Percentiles rank a stretch among this genome's conserved stretches.
These are phyloP conservation scores for Tetranychus truncatus DNA, from an alignment of 2,888 invertebrate species.

Conservation along the genomic window DNA sequence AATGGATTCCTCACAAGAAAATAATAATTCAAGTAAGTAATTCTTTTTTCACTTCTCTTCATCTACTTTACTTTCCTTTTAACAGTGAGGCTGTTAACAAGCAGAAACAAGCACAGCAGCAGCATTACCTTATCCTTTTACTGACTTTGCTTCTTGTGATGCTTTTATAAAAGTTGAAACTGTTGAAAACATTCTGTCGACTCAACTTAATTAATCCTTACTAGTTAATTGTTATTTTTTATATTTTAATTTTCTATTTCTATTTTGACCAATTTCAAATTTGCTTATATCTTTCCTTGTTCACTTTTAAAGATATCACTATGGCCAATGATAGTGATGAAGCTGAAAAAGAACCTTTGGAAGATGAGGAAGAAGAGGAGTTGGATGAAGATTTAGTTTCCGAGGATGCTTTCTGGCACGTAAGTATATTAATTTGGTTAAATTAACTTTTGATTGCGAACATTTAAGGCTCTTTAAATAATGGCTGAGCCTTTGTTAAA, in stretches of 20 bases:
- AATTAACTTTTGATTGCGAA: background rate
- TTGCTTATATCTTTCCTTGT: background rate
- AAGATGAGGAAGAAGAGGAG: background rate
- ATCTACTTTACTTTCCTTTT: background rate
- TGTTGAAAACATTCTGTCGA: too few species aligned
- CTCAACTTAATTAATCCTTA: too few species aligned
- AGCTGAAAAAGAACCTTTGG: background rate
- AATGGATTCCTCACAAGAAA: background rate
- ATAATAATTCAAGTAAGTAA: background rate
- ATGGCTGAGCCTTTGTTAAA: background rate
- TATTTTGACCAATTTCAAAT: background rate
- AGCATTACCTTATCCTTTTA: background rate
- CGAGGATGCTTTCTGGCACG: constrained; percentile 20
- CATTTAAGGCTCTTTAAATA: background rate
- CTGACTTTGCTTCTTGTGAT: background rate
- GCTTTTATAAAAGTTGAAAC: too few species aligned
- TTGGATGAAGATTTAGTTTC: constrained; percentile 10
- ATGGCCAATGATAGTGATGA: constrained; percentile 5
- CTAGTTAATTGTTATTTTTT: background rate
- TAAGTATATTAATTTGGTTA: constrained; percentile 5
- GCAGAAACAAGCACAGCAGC: background rate
- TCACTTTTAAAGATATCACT: background rate
- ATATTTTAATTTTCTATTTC: background rate
- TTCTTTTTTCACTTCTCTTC: background rate
- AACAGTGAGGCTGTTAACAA: background rate